These are phyloP conservation scores for Pardosa pseudoannulata DNA, from an alignment of 2,888 invertebrate species.

Conservation along the genomic window DNA sequence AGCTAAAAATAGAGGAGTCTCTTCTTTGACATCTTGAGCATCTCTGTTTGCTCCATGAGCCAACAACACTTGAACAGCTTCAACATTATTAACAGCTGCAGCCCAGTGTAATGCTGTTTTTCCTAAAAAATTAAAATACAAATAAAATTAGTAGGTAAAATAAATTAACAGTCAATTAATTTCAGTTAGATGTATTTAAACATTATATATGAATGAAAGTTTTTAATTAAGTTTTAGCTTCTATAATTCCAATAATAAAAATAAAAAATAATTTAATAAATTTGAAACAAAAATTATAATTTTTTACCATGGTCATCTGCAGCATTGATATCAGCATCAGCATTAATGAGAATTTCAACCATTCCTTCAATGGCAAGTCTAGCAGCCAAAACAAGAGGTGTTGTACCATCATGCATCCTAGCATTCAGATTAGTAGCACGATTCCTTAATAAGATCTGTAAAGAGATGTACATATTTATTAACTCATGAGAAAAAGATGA, in stretches of 20 bases:
- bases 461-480: no score
- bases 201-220: constrained; percentile 23
- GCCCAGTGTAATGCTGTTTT: constrained; percentile 97
- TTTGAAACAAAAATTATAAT: background rate
- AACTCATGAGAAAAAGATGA: no score
- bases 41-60: constrained; percentile 97
- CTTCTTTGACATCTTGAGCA: constrained; percentile 97
- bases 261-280: no score
- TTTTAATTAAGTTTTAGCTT: background rate
- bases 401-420: constrained; percentile 96
- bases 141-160: no score
- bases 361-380: constrained; percentile 95
- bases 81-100: constrained; percentile 96
- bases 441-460: constrained; percentile 92
- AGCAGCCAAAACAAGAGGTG: constrained; percentile 94
- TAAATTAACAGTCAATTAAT: no score
- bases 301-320: constrained; percentile 89
- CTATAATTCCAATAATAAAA: no score
- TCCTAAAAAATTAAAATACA: constrained; percentile 41
- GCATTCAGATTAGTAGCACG: constrained; percentile 96
- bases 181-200: no score
- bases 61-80: constrained; percentile 92
- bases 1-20: constrained; percentile 96
- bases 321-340: constrained; percentile 96
- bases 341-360: constrained; percentile 96